Base-by-base conservation (phyloP, 2,113 vertebrate genomes). In the Sula dactylatra region DNA sequence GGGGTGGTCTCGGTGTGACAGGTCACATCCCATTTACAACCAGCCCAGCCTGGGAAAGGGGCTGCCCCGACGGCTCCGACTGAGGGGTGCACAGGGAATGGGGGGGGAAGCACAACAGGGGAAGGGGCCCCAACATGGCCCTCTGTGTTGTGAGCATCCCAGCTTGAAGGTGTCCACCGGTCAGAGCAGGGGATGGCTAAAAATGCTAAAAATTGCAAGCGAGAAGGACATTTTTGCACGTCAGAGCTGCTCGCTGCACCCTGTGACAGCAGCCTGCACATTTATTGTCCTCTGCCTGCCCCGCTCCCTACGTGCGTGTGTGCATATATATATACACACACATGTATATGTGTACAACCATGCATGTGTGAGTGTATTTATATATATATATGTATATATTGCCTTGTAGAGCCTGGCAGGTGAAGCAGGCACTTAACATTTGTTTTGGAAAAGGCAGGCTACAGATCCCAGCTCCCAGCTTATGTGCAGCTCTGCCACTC, bases 301-400 rank as follows among this genome's bases (percentile, higher is more conserved):
- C 58, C 0, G 1, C 49, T 58, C 20, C 25, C 29, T 64, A 12
- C 3, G 1, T 42, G 8, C 13, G 3, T 47, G 10, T 24, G 16
- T n/a, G 22, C 22, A 5, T 7, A 12, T 16, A 9, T 11, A 5
- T 26, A 17, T 29, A 27, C 14, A 40, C 16, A 40, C 5, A 52
- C 6, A 29, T 3, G 3, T 13, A 14, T 36, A 9, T 16, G 38
- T 27, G 7, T 26, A 38, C 1, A 0, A 47, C 22, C 4, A 2
- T 12, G 0, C 13, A 3, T n/a, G 9, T 10, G 5, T 7, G 42
- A 21, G 6, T 47, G 16, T 26, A 9, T 65, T 31, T 40, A 4
- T 21, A 15, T 17, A 15, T 12, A 21, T 11, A 29, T 24, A 44
- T 8, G 7, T 42, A 6, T 26, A 11, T 20, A 22, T 10, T 32